These are phyloP conservation scores for Drosophila paucipuncta DNA, from an alignment of 2,888 invertebrate genomes.

Conservation along the genomic window DNA sequence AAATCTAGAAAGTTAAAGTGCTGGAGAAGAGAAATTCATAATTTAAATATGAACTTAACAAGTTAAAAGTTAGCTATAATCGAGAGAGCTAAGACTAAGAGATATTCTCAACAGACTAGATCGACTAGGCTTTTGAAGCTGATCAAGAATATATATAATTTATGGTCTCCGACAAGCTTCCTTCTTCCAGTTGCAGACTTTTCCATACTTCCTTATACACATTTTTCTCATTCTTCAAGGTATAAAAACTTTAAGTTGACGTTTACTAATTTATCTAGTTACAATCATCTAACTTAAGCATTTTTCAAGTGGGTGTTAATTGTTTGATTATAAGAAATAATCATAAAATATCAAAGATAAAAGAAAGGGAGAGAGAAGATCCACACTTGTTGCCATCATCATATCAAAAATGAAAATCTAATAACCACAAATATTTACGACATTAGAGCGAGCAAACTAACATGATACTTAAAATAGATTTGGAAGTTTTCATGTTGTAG, in stretches of 20 bases:
- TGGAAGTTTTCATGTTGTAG: conserved; percentile 5
- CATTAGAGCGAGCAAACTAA: not conserved
- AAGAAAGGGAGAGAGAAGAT: conserved; percentile 6
- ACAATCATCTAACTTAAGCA: not conserved
- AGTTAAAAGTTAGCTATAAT: not conserved
- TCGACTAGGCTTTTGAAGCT: not conserved
- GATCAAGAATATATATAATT: not conserved
- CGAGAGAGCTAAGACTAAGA: not conserved
- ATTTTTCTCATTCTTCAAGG: not conserved
- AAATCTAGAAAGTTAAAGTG: not conserved
- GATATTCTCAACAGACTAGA: not conserved
- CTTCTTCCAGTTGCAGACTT: not conserved
- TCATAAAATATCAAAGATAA: conserved; percentile 12
- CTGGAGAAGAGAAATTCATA: not conserved
- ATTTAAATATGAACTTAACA: not conserved
- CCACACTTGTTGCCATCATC: conserved; percentile 5
- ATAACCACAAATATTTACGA: conserved; percentile 33
- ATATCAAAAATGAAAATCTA: conserved; percentile 13
- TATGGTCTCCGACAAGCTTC: not conserved
- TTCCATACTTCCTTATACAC: not conserved
- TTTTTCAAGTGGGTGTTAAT: conserved; percentile 21
- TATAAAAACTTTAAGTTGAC: not conserved
- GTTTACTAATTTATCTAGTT: not conserved
- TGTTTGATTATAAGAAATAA: conserved; percentile 7
- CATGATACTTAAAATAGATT: conserved; percentile 22